Evolutionary conservation across 2,888 invertebrate genomes (phyloP), one percentile per base, ranked within the genome.

Genomic region (Alsophila aescularia): DNA sequence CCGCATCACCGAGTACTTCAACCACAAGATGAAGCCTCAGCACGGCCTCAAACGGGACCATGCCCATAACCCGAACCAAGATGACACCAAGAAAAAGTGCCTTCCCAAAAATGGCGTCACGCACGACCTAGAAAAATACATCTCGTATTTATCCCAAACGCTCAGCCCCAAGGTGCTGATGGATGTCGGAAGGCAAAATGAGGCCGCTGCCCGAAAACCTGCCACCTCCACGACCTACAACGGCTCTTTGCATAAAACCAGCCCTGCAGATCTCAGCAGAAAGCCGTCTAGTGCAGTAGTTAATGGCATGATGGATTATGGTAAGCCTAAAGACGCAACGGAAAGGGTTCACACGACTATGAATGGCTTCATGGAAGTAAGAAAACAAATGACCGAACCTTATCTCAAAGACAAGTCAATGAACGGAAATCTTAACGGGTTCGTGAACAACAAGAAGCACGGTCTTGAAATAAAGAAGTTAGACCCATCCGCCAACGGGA

Each of bases 1-100:
- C 43, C 96, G 96, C 84, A 97, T 97, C 78, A 96, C 96, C 18
- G 96, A 96, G 75, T 97, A 95, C 83, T 97, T 96, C 83, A 96
- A 95, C 81, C 94, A 96, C 62, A 96, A 96, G 85, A 94, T 96
- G 92, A 96, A 96, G 87, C 94, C 95, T 24, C 93, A 93, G 64
- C 93, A 92, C 72, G 85, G 82, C 56, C 75, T 92, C 62, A 92
- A 92, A 70, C 89, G 92, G 42, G 93, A 92, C 52, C 70, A 77
- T 55, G 18, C 24, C 13, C 16, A 40, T 21, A 72, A 67, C 64
- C 63, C 78, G 24, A 54, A 70, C 63, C 78, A 76, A 62, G 82
- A 81, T 61, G 89, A 90, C 75, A 74, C 76, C 77, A 90, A 90
- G 72, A 85, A 80, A 70, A 89, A 87, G 81, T 89, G 88, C 81